These are phyloP conservation scores for Ommatoiulus sabulosus DNA, from an alignment of 2,888 invertebrate species.

Conservation along the genomic window DNA sequence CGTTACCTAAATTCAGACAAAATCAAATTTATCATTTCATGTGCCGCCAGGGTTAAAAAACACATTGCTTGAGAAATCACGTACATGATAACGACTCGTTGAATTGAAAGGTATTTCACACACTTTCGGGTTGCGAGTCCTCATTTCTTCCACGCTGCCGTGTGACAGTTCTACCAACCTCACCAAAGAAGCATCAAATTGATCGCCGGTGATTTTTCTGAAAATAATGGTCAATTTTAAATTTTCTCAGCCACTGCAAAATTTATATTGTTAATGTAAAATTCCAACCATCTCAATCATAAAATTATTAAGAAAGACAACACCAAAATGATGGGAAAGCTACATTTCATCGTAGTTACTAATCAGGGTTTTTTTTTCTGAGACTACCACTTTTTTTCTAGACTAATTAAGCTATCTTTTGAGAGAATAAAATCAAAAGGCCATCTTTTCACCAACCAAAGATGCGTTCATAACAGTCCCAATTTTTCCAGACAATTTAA, in stretches of 20 bases:
- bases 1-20: constrained; percentile 75
- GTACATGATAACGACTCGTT: constrained; percentile 83
- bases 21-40: background rate
- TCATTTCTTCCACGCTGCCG: constrained; percentile 85
- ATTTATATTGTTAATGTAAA: background rate
- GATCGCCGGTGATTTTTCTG: constrained; percentile 90
- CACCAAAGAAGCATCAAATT: constrained; percentile 92
- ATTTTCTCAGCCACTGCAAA: no score
- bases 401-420: no score
- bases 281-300: no score
- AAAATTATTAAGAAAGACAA: no score
- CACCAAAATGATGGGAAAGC: no score
- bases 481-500: no score
- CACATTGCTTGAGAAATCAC: background rate
- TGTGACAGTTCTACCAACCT: constrained; percentile 93
- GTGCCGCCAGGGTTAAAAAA: background rate
- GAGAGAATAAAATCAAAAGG: no score
- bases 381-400: no score
- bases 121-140: constrained; percentile 87
- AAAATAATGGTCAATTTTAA: constrained; percentile 52
- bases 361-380: no score
- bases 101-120: constrained; percentile 96
- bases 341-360: no score
- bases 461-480: no score
- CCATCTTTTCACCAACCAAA: no score